Evolutionary conservation across 2,797 vertebrate genomes (phyloP), one percentile per base, ranked within the genome.

Genomic region (Muscicapa comitata): DNA sequence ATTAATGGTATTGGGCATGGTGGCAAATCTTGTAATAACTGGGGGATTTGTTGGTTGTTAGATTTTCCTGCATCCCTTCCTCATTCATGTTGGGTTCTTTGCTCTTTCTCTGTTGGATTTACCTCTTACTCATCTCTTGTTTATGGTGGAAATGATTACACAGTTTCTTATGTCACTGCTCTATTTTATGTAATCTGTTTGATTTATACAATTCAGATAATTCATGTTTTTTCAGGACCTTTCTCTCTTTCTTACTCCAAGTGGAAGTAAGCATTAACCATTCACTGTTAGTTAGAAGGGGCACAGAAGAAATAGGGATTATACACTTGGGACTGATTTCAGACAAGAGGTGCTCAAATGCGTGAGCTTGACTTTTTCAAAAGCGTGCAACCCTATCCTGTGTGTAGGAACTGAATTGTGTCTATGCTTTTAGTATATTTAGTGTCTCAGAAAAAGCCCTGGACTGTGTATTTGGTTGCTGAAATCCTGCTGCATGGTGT

Each of bases 321-420:
- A 23, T 71, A 43, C 4, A 4, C 24, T 50, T 47, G 50, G 33
- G 73, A 68, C 68, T 2, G 0, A 19, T 86, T 86, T 76, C 57
- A 79, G 62, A 65, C 28, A 55, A 31, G 57, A 79, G n/a, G 4
- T 28, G 6, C 45, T 92, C 58, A 67, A 29, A 78, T n/a, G 21
- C 40, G 50, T 55, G 47, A 45, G 24, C 45, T 72, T 84, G 7
- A 6, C 17, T 81, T 68, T 29, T 45, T 74, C 17, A 82, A 31
- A 93, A 51, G 11, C 2, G 0, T 86, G 42, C 15, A 53, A 21
- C 9, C 10, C 4, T 53, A 1, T n/a, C 11, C 7, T 43, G 0
- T n/a, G 9, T 48, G 16, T 61, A 58, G 43, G 33, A 63, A 79
- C 50, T 29, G 7, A 77, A 2, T 57, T 11, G 4, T 66, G 33